A percentile compares a stretch with the other conserved stretches of the same genome.
phyloP scores from a whole-genome alignment of 2,113 vertebrate species.

The Axis porcinus region DNA sequence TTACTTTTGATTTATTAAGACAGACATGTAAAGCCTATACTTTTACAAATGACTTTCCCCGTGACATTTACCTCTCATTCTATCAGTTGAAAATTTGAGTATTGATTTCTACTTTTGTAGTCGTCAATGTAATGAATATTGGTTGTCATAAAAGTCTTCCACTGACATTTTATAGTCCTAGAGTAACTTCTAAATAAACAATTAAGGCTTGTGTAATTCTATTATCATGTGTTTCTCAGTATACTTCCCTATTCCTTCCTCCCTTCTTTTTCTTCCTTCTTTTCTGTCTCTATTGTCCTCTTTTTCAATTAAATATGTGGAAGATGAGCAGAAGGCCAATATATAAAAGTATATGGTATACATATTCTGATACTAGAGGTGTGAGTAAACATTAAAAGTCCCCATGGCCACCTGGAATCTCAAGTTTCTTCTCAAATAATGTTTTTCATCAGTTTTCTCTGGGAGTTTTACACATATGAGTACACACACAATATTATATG shows the following conservation, averaged over 20 bases:
- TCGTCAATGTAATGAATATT: constrained; percentile 38
- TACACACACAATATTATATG: background rate
- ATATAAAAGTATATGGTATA: background rate
- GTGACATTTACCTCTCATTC: constrained; percentile 29
- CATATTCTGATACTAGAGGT: background rate
- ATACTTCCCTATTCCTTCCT: background rate
- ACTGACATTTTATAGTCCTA: background rate
- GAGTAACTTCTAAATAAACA: constrained; percentile 32
- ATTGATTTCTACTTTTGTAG: constrained; percentile 29
- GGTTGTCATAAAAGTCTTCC: background rate
- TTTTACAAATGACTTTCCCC: background rate
- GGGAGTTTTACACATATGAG: background rate
- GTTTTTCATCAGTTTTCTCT: background rate
- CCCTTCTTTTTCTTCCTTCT: background rate
- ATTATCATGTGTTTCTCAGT: background rate
- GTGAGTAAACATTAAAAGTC: background rate
- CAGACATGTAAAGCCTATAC: background rate
- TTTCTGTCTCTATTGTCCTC: background rate
- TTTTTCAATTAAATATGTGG: background rate
- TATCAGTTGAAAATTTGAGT: constrained; percentile 12
- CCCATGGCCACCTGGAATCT: background rate
- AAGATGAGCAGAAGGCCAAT: background rate
- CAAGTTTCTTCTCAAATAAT: background rate
- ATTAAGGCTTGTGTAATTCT: background rate
- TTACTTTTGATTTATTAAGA: constrained; percentile 35